These are phyloP conservation scores for Syrrhaptes paradoxus DNA, from an alignment of 2,113 vertebrate species.

Conservation along the genomic window DNA sequence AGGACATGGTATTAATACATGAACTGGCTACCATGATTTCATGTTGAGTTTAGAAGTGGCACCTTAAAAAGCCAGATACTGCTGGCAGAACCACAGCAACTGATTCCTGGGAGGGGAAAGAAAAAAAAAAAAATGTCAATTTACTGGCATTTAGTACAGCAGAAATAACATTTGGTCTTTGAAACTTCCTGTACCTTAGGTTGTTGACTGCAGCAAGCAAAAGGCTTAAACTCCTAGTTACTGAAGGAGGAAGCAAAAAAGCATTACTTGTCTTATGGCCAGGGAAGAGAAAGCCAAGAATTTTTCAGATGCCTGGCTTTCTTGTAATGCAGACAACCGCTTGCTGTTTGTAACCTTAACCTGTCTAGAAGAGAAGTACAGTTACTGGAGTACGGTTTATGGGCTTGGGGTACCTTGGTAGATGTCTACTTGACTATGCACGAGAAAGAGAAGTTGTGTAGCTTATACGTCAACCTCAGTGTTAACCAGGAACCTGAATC, in stretches of 20 bases:
- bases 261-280: background rate
- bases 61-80: background rate
- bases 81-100: background rate
- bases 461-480: background rate
- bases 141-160: background rate
- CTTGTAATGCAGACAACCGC: background rate
- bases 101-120: background rate
- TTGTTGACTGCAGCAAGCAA: background rate
- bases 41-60: background rate
- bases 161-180: background rate
- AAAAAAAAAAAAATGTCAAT: background rate
- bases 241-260: conserved; percentile 1
- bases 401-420: background rate
- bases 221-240: background rate
- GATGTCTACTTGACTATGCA: background rate
- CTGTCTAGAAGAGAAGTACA: background rate
- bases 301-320: background rate
- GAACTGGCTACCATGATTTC: background rate
- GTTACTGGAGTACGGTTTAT: background rate
- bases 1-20: background rate
- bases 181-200: background rate
- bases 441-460: background rate
- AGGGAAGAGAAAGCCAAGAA: background rate
- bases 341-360: background rate
- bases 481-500: background rate